Base-by-base conservation (phyloP, 1,140 invertebrate genomes). In the Drosophila simulans region DNA sequence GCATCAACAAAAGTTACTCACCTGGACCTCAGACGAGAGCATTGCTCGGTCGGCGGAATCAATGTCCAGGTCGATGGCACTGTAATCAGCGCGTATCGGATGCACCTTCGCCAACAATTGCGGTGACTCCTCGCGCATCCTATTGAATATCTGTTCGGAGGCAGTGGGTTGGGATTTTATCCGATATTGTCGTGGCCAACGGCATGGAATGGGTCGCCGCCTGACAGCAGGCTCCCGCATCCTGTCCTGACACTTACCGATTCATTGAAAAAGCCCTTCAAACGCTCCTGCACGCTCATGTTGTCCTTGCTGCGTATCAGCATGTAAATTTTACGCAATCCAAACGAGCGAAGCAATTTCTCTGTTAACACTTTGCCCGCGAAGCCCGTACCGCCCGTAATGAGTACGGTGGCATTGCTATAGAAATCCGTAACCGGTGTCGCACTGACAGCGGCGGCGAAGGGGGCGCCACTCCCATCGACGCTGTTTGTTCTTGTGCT, bases 321-420 rank as follows among this genome's bases (percentile, higher is more conserved):
- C 52, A 98, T 80, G 90, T 97, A 98, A 55, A 99, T 95, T 77
- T 93, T 95, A 49, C 94, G 93, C 12, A 98, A 77, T 35, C 95
- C 94, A 15, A 95, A 95, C 91, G 96, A 95, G 70, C 97, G 93
- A 15, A 98, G 93, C n/a, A 98, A 91, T 93, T 98, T 98, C 92
- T 98, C 97, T 15, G 98, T 94, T 5, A 98, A 93, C 22, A 97
- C 95, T 93, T 98, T 98, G 4, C 97, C 97, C 89, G 98, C 94
- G 90, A 98, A 98, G 3, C 97, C 97, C 1, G 96, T 97, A 1
- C 95, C 95, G 20, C 95, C 95, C 48, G 94, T 94, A 54, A 95
- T 94, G 45, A 95, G 93, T 46, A 95, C 80, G 2, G 93, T 93
- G 35, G 94, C 92, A 48, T 92, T 90, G 10, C 80, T 80, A 79